Evolutionary conservation across 2,113 vertebrate species (phyloP), one percentile per base, ranked within the genome.

Genomic region (Clupea harengus): DNA sequence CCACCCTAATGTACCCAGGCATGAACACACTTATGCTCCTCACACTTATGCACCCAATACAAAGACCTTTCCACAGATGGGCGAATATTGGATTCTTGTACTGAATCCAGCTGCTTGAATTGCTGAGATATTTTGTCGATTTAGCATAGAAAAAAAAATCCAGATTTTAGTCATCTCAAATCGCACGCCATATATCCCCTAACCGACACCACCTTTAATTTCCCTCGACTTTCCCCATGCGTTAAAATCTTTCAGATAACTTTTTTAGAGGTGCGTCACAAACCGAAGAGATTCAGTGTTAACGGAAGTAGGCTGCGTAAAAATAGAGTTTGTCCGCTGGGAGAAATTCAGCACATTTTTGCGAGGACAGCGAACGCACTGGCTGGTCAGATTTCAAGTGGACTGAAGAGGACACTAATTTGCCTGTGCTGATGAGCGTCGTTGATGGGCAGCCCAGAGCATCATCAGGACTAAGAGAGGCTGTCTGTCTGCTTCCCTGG

Each of bases 291-390:
- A 91, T 88, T 88, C 88, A 92, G 92, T 93, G 94, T 94, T 93
- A 91, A 90, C 90, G 93, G 91, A 95, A 96, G 87, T 95, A 95
- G 95, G 95, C 93, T 95, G 93, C 86, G 88, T 94, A 94, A 93
- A 96, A 95, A 94, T 96, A 95, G 94, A 92, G 91, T 86, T 50
- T 86, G 82, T 94, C 93, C 91, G 47, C 72, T 85, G 90, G 93
- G 94, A 93, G 89, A 86, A 91, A 78, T 81, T 86, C 67, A 88
- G 50, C 91, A 85, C 89, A 92, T 90, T 91, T 78, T 78, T 78
- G 39, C 10, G 85, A 88, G 88, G 91, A 89, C 86, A 50, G 87
- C 92, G 89, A 28, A 52, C 83, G 84, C 15, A 52, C 49, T 84
- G 87, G 87, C 89, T 90, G 92, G 88, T 92, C 90, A 91, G 80